Base-by-base conservation (phyloP, 2,888 invertebrate species). In the Vandiemenella viatica region DNA sequence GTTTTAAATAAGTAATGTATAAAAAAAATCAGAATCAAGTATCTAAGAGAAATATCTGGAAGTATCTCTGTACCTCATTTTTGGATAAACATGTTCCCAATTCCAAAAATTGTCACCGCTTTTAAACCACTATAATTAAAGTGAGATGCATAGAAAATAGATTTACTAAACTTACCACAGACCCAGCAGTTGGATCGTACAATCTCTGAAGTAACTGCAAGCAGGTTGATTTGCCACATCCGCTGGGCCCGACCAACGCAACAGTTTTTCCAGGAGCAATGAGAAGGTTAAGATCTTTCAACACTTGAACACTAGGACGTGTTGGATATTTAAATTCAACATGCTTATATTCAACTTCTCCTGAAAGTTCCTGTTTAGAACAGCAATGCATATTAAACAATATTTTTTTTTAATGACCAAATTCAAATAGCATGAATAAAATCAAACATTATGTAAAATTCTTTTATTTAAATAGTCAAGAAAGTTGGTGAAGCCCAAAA, bases 251-350 rank as follows among this genome's bases (percentile, higher is more conserved):
- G 4, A 83, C 83, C n/a, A 85, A 64, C 0, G 83, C 88, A 2
- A 88, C 74, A 21, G 83, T 82, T 58, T 77, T 74, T 1, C 85
- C 85, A 23, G 74, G 71, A 40, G 75, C 71, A 5, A 88, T 78
- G 44, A 72, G 67, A 37, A 88, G 67, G 51, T 78, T 74, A 22
- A 88, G 65, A 1, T 80, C 80, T 50, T 80, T 76, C 10, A 93
- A 67, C 5, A 92, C 83, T 46, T 76, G 73, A 46, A 77, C 75
- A 55, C 84, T 83, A 23, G 77, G 75, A 16, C 91, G 74, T 0
- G 85, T 82, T 1, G 91, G 91, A 66, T 93, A 93, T 46, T 79
- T 75, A 68, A 91, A 91, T 57, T 74, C 71, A 1, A 87, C 72
- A 58, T 78, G 71, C 50, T 76, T 72, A 64, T 84, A 83, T 21